These are phyloP conservation scores for Actinia equina DNA, from an alignment of 64 coral and sea anemone species.

Conservation along the genomic window DNA sequence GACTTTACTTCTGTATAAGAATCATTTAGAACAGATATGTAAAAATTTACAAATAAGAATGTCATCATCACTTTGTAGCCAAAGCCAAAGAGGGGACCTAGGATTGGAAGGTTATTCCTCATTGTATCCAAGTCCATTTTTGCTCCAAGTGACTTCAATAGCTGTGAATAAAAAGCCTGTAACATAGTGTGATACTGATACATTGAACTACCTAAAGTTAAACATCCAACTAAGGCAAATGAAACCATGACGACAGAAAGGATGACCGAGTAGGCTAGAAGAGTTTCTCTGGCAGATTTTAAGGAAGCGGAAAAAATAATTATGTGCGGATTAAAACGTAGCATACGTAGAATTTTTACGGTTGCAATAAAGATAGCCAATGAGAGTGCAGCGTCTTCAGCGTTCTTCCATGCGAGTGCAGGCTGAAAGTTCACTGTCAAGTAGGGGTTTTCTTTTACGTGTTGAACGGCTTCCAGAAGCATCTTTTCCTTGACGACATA, in stretches of 20 bases:
- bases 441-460: slow-evolving; percentile 62
- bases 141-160: slow-evolving; percentile 59
- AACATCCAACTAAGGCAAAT: slow-evolving; percentile 21
- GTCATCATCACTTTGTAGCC: slow-evolving; percentile 36
- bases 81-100: slow-evolving; percentile 59
- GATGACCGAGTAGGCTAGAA: slow-evolving; percentile 39
- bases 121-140: slow-evolving; percentile 52
- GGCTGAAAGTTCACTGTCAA: slow-evolving; percentile 54
- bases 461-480: slow-evolving; percentile 28
- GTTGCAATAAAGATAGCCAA: slow-evolving; percentile 60
- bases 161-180: slow-evolving; percentile 42
- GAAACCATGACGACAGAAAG: slow-evolving; percentile 50
- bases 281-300: slow-evolving; percentile 30
- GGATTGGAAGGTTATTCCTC: slow-evolving; percentile 22
- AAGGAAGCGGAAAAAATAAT: slow-evolving; percentile 66
- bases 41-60: slow-evolving; percentile 77
- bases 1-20: slow-evolving; percentile 68
- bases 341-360: slow-evolving; percentile 57
- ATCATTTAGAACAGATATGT: slow-evolving; percentile 73
- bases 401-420: slow-evolving; percentile 34
- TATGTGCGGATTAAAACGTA: slow-evolving; percentile 73
- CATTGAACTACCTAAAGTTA: slow-evolving; percentile 48
- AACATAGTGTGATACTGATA: slow-evolving; percentile 28
- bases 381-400: slow-evolving; percentile 53
- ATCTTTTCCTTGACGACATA: slow-evolving; percentile 50